A percentile compares a stretch with the other conserved stretches of the same genome.
phyloP scores from a whole-genome alignment of 92 coral and sea anemone species.

The Meandrina meandrites region DNA sequence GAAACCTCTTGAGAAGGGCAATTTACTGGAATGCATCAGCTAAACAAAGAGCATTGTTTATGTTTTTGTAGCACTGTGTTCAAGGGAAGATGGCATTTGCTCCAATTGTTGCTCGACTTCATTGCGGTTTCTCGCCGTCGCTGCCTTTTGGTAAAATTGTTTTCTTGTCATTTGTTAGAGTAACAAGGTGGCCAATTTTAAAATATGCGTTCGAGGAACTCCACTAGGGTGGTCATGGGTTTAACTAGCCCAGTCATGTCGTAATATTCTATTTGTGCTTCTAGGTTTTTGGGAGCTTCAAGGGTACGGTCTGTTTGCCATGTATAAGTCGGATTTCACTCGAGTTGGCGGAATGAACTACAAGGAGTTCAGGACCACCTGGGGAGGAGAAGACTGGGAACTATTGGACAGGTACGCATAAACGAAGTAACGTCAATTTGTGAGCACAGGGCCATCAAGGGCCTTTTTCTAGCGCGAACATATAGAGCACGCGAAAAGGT shows the following conservation, averaged over 20 bases:
- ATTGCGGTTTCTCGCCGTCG: slow-evolving; percentile 95
- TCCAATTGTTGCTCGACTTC: slow-evolving; percentile 92
- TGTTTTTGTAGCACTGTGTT: slow-evolving; percentile 88
- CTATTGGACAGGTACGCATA: slow-evolving; percentile 88
- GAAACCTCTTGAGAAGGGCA: not conserved
- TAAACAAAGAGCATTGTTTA: not conserved
- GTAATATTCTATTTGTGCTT: not conserved
- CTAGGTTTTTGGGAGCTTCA: slow-evolving; percentile 96
- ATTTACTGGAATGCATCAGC: not conserved
- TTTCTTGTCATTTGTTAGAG: not conserved
- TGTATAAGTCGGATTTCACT: slow-evolving; percentile 88
- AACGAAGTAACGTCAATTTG: not conserved
- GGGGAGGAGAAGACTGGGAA: slow-evolving; percentile 99
- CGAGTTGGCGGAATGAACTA: slow-evolving; percentile 98
- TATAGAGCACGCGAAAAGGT: no score
- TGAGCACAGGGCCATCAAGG: not conserved
- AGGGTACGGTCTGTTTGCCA: slow-evolving; percentile 96
- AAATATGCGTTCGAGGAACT: not conserved
- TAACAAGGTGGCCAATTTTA: not conserved
- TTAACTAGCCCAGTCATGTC: not conserved
- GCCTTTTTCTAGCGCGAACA: no score
- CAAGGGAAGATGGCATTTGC: slow-evolving; percentile 97
- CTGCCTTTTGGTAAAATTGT: slow-evolving; percentile 85
- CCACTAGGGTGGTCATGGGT: not conserved
- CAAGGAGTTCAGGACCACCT: slow-evolving; percentile 84